phyloP scores from a whole-genome alignment of 2,113 vertebrate genomes.

The Caloenas nicobarica region DNA sequence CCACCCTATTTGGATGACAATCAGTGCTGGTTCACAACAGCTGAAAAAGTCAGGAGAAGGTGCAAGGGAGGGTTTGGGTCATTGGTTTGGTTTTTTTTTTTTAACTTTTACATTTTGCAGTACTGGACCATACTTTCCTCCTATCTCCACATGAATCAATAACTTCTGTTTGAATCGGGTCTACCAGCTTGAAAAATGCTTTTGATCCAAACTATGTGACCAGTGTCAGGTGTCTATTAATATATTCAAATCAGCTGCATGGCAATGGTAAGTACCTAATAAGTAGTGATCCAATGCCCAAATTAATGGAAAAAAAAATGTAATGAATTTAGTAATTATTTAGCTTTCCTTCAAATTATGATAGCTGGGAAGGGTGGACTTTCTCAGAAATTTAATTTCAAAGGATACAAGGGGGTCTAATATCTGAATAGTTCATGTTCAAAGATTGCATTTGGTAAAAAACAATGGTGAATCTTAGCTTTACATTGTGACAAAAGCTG shows the following conservation, averaged over 20 bases:
- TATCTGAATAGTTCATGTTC: neutral
- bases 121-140: neutral
- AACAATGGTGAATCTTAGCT: neutral
- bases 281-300: neutral
- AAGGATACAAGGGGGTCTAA: fast-evolving
- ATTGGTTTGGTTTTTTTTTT: neutral
- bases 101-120: neutral
- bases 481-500: neutral
- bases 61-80: neutral
- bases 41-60: neutral
- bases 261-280: neutral
- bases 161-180: neutral
- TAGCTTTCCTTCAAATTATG: neutral
- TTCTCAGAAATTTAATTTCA: neutral
- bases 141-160: neutral
- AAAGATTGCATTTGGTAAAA: neutral
- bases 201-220: neutral
- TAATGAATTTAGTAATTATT: neutral
- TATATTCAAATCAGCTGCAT: neutral
- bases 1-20: neutral
- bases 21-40: neutral
- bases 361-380: neutral
- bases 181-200: neutral
- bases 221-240: neutral
- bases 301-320: neutral